Base-by-base conservation (phyloP, 1,140 invertebrate species). In the Microplitis demolitor region DNA sequence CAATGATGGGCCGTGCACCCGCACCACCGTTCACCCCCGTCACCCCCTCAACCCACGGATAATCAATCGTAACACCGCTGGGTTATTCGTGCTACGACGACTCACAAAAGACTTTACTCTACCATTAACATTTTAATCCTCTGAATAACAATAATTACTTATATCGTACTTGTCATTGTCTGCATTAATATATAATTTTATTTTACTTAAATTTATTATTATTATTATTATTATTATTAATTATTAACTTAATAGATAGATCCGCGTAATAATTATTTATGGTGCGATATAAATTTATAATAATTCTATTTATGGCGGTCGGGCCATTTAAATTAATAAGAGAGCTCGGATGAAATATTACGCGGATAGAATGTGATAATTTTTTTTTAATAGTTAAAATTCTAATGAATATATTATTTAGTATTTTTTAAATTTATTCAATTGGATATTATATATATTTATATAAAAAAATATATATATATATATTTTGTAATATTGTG, bases 21-120 rank as follows among this genome's bases (percentile, higher is more conserved):
- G 69, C 39, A 45, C 39, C 39, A 11, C 11, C 39, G 24, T 24
- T 2, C 24, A 24, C 5, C 73, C 71, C 34, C 68, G 78, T 82
- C 79, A 77, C 78, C 74, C 71, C 34, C 68, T 78, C 83, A 79
- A 77, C 78, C 75, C 71, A 78, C 76, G 80, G 84, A 87, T 87
- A 87, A 87, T 87, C 85, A 87, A 86, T 87, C 84, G 85, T 85
- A 85, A 87, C 84, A 80, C 81, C 81, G 78, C 80, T 78, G 77
- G 81, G 83, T 83, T 82, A 84, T 83, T 84, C 78, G 75, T 67
- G 75, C 67, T 74, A 76, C 77, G 77, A 80, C 76, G 75, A 69
- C 70, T 60, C 66, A 74, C 72, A 71, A 75, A 58, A 76, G 64
- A 71, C 56, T 66, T 58, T 24, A 9, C 56, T 31, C 35, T 13